Percentiles rank a stretch among this genome's conserved stretches.
These are phyloP conservation scores for Lucilia sericata DNA, from an alignment of 1,140 invertebrate genomes.

Conservation along the genomic window DNA sequence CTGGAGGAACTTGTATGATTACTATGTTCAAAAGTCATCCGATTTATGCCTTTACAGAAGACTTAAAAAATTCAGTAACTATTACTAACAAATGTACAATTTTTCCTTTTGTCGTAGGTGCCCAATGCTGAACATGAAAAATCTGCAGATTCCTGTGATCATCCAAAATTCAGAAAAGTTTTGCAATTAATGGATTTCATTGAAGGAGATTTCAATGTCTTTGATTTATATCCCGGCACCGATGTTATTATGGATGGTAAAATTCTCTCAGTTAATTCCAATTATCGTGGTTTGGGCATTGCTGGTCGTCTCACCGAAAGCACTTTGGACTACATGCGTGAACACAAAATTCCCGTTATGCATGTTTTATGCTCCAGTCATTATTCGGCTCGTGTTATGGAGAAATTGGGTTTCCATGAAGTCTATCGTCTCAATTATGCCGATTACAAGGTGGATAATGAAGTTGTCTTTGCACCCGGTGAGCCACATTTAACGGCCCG, in stretches of 20 bases:
- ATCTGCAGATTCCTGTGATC: slow-evolving; percentile 67
- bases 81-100: background rate
- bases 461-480: slow-evolving; percentile 72
- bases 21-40: too few relatives aligned
- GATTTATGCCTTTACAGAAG: too few relatives aligned
- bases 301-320: slow-evolving; percentile 73
- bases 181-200: slow-evolving; percentile 71
- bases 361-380: slow-evolving; percentile 76
- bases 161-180: slow-evolving; percentile 74
- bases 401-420: slow-evolving; percentile 75
- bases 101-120: slow-evolving; percentile 1
- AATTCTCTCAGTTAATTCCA: slow-evolving; percentile 74
- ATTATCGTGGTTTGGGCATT: slow-evolving; percentile 75
- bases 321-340: slow-evolving; percentile 67
- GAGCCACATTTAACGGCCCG: slow-evolving; percentile 71
- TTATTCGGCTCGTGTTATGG: slow-evolving; percentile 78
- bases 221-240: slow-evolving; percentile 70
- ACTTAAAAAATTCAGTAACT: background rate
- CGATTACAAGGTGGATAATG: slow-evolving; percentile 74
- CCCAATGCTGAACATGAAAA: slow-evolving; percentile 49
- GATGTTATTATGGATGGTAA: slow-evolving; percentile 72
- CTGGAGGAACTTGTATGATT: too few relatives aligned
- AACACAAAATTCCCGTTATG: slow-evolving; percentile 58
- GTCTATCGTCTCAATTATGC: slow-evolving; percentile 74
- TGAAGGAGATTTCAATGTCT: slow-evolving; percentile 70